Percentiles rank a stretch among this genome's conserved stretches.
phyloP scores from a whole-genome alignment of 2,113 vertebrate genomes.

The Mesoclemmys tuberculata region DNA sequence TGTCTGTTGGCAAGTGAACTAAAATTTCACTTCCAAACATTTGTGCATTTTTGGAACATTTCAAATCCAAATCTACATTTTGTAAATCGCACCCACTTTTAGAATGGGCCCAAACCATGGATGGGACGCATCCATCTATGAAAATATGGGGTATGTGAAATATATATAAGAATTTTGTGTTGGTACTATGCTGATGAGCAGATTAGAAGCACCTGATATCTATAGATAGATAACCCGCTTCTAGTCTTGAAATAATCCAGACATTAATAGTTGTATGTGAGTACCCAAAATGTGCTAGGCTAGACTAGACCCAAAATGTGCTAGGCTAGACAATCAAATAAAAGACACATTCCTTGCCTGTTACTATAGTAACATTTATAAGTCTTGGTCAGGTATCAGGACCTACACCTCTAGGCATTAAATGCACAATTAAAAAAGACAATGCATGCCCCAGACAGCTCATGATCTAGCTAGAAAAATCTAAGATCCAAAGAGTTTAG shows the following conservation, averaged over 20 bases:
- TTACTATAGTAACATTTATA: slow-evolving; percentile 43
- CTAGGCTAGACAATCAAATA: slow-evolving; percentile 37
- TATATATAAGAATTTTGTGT: neutral
- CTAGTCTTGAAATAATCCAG: slow-evolving; percentile 64
- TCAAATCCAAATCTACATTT: neutral
- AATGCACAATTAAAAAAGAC: neutral
- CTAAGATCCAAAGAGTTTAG: neutral
- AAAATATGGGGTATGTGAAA: neutral
- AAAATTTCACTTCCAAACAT: neutral
- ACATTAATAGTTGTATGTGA: slow-evolving; percentile 47
- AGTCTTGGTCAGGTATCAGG: slow-evolving; percentile 53
- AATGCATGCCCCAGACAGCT: neutral
- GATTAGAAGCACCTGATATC: neutral
- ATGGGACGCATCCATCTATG: neutral
- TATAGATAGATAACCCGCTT: slow-evolving; percentile 41
- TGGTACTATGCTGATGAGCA: neutral
- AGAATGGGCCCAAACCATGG: neutral
- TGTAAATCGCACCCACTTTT: neutral
- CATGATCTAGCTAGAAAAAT: slow-evolving; percentile 1
- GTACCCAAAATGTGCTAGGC: slow-evolving; percentile 27
- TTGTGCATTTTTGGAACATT: neutral
- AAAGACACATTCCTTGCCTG: neutral
- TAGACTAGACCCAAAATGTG: too few relatives aligned
- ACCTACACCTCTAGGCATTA: slow-evolving; percentile 31
- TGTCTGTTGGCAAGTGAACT: neutral